Percentiles rank a stretch among this genome's conserved stretches.
Evolutionary conservation across 2,113 vertebrate genomes (phyloP).

Genomic region (Mastomys natalensis): DNA sequence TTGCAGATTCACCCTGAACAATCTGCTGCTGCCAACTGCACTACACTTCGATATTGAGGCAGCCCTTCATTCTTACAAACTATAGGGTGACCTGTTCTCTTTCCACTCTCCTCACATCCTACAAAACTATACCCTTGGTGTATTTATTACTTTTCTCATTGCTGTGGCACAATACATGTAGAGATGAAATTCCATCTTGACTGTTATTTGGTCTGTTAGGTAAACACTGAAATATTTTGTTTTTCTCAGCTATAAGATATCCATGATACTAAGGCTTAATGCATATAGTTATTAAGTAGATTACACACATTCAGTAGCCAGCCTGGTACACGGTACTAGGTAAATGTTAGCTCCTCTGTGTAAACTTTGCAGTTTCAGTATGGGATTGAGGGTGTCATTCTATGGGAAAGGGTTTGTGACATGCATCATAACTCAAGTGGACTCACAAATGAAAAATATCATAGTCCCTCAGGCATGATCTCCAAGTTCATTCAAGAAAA

Average conservation of each 20-base stretch:
- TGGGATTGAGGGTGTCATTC: neutral
- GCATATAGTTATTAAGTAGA: neutral
- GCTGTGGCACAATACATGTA: neutral
- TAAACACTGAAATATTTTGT: neutral
- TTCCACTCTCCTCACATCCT: neutral
- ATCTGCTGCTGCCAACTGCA: neutral
- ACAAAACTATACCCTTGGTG: neutral
- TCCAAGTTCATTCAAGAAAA: neutral
- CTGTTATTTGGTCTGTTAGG: neutral
- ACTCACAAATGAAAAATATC: neutral
- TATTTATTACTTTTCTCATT: neutral
- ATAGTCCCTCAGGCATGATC: neutral
- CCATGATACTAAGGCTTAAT: neutral
- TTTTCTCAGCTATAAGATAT: slow-evolving; percentile 36
- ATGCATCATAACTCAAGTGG: neutral
- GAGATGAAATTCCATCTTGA: neutral
- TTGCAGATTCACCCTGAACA: neutral
- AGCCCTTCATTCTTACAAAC: neutral
- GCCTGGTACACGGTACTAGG: neutral
- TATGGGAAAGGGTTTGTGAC: neutral
- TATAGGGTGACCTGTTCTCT: neutral
- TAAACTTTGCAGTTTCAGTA: neutral
- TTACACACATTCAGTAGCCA: neutral
- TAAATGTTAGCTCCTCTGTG: neutral
- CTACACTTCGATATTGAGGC: neutral